Base-by-base conservation (phyloP, 1,140 invertebrate genomes). In the Whitmania pigra region DNA sequence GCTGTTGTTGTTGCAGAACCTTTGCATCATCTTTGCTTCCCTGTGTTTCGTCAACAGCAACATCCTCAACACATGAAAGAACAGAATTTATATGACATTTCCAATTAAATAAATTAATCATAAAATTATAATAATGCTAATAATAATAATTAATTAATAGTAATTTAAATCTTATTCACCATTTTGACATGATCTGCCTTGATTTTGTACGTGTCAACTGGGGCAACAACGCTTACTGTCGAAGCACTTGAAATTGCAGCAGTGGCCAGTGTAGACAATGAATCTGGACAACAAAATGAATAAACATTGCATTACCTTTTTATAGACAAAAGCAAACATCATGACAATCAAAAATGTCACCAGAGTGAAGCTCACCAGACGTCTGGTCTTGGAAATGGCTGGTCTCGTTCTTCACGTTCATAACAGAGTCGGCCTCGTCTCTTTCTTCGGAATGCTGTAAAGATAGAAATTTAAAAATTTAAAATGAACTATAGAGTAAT, bases 181-280 rank as follows among this genome's bases (percentile, higher is more conserved):
- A 49, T 49, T 49, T 49, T 49, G 43, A 49, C 9, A 11, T 4
- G 43, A 15, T 49, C 43, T 15, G 43, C 43, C 15, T 17, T 49
- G 9, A 17, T 11, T 49, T 49, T 49, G 43, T 49, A 17, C 0
- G 25, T 27, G 18, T 40, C 67, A 1, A 29, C 20, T 1, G 25
- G 9, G 6, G 25, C 6, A 18, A 11, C 43, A 9, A 27, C 25
- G 31, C 31, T 49, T 27, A 40, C 36, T n/a, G 67, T 27, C 31
- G 67, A 49, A 25, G 67, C 67, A 22, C 67, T 40, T 11, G 25
- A 29, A 25, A 69, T 69, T 0, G 67, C 67, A 29, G 67, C 67
- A 18, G 67, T 72, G 72, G 49, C 68, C 25, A 72, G 22, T 57
- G 72, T 73, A 54, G 55, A 63, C 57, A 31, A 20, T 6, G 22